Percentiles rank a stretch among this genome's conserved stretches.
Conservation (phyloP, 2,888 invertebrate genomes). For the Lycophotia porphyrea region DNA sequence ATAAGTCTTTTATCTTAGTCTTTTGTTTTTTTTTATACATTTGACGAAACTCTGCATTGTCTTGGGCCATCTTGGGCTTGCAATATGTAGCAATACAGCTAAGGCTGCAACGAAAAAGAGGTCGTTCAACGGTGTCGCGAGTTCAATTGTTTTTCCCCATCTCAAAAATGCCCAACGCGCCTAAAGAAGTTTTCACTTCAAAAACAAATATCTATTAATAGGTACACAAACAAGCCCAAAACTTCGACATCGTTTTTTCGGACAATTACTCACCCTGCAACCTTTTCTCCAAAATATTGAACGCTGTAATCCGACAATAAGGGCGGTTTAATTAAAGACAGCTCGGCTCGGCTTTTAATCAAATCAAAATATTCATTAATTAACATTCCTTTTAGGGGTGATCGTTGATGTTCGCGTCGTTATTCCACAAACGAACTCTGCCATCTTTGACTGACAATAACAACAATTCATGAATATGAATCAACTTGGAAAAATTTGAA, state of each 20-base stretch:
- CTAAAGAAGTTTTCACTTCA: too few relatives aligned
- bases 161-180: too few relatives aligned
- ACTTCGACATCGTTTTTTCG: constrained; percentile 3
- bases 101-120: too few relatives aligned
- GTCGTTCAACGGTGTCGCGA: too few relatives aligned
- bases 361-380: constrained; percentile 43
- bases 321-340: constrained; percentile 41
- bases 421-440: constrained; percentile 27
- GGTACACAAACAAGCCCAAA: neutral
- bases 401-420: constrained; percentile 19
- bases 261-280: neutral
- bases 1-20: too few relatives aligned
- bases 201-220: neutral
- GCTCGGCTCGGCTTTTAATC: constrained; percentile 27
- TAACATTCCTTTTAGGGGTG: constrained; percentile 34
- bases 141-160: too few relatives aligned
- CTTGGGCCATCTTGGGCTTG: too few relatives aligned
- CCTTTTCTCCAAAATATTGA: constrained; percentile 16
- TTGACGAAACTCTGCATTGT: too few relatives aligned
- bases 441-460: constrained; percentile 42
- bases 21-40: too few relatives aligned
- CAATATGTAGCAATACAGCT: too few relatives aligned
- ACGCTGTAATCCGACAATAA: constrained; percentile 32
- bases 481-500: constrained; percentile 30
- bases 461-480: constrained; percentile 50